These are phyloP conservation scores for Fragum sueziense DNA, from an alignment of 2,888 invertebrate genomes.

Conservation along the genomic window DNA sequence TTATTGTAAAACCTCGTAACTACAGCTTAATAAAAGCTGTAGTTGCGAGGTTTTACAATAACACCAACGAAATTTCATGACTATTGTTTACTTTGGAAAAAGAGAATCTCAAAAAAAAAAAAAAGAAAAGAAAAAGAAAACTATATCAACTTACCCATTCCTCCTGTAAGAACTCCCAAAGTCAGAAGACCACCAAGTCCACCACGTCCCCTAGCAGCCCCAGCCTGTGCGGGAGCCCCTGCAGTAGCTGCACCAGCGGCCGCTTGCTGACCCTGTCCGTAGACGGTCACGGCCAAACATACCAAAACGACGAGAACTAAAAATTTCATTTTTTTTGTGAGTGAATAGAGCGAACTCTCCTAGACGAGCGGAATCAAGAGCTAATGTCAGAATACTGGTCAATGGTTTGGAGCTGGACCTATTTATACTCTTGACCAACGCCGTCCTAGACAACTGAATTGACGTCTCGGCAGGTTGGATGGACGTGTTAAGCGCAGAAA, in stretches of 20 bases:
- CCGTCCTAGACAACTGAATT: slow-evolving; percentile 1
- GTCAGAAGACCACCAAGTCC: neutral
- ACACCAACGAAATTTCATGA: no score
- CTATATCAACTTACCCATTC: neutral
- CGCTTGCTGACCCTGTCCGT: neutral
- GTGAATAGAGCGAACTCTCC: neutral
- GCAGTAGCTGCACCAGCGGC: neutral
- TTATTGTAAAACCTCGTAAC: no score
- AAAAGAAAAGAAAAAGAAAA: neutral
- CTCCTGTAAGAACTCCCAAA: slow-evolving; percentile 4
- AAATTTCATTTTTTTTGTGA: slow-evolving; percentile 7
- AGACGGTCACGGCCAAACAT: slow-evolving; percentile 9
- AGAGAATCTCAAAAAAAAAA: neutral
- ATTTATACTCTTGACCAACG: neutral
- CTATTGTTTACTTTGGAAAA: neutral
- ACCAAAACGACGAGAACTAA: slow-evolving; percentile 1
- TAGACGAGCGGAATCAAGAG: neutral
- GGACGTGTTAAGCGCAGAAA: no score
- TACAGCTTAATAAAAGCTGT: no score
- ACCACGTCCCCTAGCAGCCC: neutral
- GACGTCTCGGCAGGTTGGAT: slow-evolving; percentile 5
- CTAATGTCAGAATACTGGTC: neutral
- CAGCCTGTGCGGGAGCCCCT: neutral
- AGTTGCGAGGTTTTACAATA: no score
- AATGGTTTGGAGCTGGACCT: neutral